These are phyloP conservation scores for Gadopsis bispinosus DNA, from an alignment of 2,797 vertebrate genomes.

Conservation along the genomic window DNA sequence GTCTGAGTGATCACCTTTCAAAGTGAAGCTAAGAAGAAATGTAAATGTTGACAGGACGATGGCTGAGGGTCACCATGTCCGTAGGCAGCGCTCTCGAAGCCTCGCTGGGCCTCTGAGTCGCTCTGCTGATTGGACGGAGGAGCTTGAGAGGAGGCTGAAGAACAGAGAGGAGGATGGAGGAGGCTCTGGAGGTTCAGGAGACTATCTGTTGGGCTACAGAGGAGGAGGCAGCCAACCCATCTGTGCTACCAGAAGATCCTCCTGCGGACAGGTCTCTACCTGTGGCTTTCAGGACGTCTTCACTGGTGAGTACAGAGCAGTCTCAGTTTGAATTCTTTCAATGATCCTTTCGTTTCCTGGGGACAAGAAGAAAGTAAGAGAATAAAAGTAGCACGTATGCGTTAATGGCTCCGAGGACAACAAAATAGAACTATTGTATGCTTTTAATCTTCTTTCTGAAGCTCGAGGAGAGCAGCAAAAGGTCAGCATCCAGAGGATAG, in stretches of 20 bases:
- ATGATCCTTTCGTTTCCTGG: background rate
- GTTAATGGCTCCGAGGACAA: background rate
- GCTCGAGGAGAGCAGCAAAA: background rate
- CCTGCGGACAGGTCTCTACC: conserved; percentile 85
- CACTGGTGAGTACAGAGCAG: conserved; percentile 85
- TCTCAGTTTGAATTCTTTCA: background rate
- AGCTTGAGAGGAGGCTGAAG: conserved; percentile 73
- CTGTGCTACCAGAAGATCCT: conserved; percentile 82
- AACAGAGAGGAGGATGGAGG: conserved; percentile 84
- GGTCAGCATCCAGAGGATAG: background rate
- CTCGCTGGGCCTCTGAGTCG: conserved; percentile 87
- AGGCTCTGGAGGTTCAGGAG: conserved; percentile 77
- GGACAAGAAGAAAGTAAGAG: background rate
- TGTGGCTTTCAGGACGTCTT: conserved; percentile 92
- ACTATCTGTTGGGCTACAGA: conserved; percentile 81
- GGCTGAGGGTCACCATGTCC: conserved; percentile 71
- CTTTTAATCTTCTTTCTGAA: background rate
- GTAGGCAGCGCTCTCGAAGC: conserved; percentile 84
- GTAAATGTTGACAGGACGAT: conserved; percentile 54
- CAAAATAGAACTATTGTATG: background rate
- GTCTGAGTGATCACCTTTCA: background rate
- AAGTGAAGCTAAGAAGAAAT: conserved; percentile 11
- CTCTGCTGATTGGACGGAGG: conserved; percentile 95
- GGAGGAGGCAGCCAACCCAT: conserved; percentile 83
- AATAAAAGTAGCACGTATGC: too few relatives aligned